Percentiles rank a stretch among this genome's conserved stretches.
phyloP scores from a whole-genome alignment of 2,113 vertebrate genomes.

The Brachirus orientalis region DNA sequence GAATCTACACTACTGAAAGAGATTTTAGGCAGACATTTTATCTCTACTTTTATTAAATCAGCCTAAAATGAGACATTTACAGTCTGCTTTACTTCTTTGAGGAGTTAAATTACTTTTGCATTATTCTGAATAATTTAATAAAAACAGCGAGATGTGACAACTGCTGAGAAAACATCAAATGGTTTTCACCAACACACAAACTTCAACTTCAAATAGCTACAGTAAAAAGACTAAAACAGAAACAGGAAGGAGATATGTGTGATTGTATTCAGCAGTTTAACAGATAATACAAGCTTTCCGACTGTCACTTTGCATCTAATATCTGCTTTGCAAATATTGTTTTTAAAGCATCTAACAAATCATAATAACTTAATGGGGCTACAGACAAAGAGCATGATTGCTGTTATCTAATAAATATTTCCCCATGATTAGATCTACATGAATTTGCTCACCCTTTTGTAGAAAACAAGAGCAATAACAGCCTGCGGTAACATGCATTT shows the following conservation, averaged over 20 bases:
- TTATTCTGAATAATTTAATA: no score
- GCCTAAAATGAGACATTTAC: no score
- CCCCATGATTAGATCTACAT: constrained; percentile 16
- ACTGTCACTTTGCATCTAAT: constrained; percentile 1
- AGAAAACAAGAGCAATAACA: constrained; percentile 48
- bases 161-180: no score
- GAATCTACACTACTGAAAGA: no score
- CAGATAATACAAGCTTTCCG: neutral
- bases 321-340: constrained; percentile 6
- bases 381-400: constrained; percentile 14
- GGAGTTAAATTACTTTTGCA: no score
- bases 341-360: constrained; percentile 27
- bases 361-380: constrained; percentile 1
- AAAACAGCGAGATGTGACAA: no score
- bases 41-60: no score
- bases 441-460: constrained; percentile 32
- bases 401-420: constrained; percentile 34
- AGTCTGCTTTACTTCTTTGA: no score
- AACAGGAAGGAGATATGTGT: neutral
- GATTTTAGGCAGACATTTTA: no score
- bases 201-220: no score
- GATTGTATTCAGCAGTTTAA: neutral
- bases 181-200: no score
- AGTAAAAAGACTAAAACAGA: neutral
- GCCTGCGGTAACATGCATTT: constrained; percentile 31